Conservation (phyloP, 2,113 vertebrate genomes). For the Anthoscopus minutus region DNA sequence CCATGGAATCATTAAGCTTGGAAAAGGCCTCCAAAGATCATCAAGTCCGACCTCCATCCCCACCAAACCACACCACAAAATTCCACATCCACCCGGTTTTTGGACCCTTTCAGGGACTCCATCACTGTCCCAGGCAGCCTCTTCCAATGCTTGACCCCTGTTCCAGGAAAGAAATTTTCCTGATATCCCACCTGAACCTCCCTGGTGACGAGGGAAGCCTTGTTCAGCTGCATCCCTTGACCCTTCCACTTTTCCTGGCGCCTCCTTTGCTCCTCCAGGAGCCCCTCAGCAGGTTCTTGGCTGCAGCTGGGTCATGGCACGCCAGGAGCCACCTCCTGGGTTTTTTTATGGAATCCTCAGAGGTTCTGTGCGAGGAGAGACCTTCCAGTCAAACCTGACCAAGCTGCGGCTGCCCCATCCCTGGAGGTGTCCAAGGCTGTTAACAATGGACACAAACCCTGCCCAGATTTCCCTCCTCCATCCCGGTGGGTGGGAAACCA, state of each 20-base stretch:
- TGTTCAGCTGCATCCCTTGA: background rate
- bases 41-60: background rate
- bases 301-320: background rate
- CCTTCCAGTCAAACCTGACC: background rate
- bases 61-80: accelerated
- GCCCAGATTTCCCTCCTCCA: background rate
- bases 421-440: background rate
- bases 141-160: accelerated
- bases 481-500: background rate
- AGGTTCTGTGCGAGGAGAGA: background rate
- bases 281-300: background rate
- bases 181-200: background rate
- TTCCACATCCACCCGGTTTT: accelerated
- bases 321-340: background rate
- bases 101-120: background rate
- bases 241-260: background rate
- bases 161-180: background rate
- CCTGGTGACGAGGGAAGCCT: background rate
- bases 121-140: background rate
- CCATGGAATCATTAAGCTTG: background rate
- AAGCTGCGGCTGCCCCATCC: background rate
- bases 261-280: background rate
- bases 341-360: background rate
- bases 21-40: background rate
- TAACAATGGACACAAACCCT: background rate